phyloP scores from a whole-genome alignment of 2,797 vertebrate species.

The Taenioides sp. region DNA sequence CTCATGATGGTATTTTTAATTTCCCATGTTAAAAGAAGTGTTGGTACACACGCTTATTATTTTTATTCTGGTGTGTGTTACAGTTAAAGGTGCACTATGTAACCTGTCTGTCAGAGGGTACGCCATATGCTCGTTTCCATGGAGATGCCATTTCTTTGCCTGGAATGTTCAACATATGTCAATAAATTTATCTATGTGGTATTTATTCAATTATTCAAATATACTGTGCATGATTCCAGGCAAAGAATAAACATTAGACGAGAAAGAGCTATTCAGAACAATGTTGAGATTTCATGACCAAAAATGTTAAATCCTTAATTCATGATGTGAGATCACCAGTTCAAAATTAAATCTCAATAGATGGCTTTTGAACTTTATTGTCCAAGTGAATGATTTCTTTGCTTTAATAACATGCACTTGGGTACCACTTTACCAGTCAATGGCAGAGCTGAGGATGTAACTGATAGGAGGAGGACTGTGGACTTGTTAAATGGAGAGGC shows the following conservation, averaged over 20 bases:
- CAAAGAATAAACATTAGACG: too few relatives aligned
- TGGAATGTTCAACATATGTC: neutral
- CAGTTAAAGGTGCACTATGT: neutral
- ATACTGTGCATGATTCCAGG: too few relatives aligned
- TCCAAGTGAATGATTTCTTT: neutral
- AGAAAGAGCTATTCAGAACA: too few relatives aligned
- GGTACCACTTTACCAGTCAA: neutral
- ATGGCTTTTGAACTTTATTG: neutral
- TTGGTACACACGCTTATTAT: neutral
- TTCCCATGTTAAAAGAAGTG: neutral
- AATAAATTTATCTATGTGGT: neutral
- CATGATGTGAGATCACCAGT: too few relatives aligned
- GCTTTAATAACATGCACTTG: neutral
- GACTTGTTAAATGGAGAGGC: neutral
- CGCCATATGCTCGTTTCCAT: neutral
- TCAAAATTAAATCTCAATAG: neutral
- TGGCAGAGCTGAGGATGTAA: conserved; percentile 3
- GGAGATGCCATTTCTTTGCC: neutral
- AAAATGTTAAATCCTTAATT: too few relatives aligned
- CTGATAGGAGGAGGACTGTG: conserved; percentile 1
- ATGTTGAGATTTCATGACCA: too few relatives aligned
- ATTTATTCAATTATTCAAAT: neutral
- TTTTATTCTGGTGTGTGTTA: neutral
- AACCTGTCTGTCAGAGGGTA: neutral
- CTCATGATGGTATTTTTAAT: neutral